A percentile compares a stretch with the other conserved stretches of the same genome.
phyloP scores from a whole-genome alignment of 2,113 vertebrate genomes.

The Geococcyx californianus region DNA sequence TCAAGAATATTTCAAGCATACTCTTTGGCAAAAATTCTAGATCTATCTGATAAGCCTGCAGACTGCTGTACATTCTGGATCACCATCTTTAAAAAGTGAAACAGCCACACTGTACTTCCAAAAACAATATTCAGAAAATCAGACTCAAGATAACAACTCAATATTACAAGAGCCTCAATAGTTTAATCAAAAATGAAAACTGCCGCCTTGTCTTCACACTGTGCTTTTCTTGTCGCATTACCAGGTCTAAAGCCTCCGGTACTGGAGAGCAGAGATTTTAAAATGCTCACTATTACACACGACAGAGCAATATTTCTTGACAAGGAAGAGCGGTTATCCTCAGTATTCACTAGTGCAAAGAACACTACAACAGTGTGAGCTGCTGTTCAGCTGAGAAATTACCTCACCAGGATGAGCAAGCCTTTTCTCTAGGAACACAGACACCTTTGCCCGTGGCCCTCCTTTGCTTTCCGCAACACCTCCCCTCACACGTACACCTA shows the following conservation, averaged over 20 bases:
- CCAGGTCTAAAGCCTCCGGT: neutral
- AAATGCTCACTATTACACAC: neutral
- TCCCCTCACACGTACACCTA: neutral
- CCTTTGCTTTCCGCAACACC: neutral
- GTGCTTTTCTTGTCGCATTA: slow-evolving; percentile 15
- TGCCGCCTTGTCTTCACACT: neutral
- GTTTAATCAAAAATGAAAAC: neutral
- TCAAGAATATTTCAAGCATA: neutral
- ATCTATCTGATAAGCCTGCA: slow-evolving; percentile 5
- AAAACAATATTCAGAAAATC: slow-evolving; percentile 25
- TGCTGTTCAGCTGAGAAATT: neutral
- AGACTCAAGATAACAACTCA: neutral
- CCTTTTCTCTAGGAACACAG: neutral
- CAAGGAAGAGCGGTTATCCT: neutral
- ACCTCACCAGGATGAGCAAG: neutral
- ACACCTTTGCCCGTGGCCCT: neutral
- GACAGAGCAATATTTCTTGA: neutral
- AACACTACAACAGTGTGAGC: neutral
- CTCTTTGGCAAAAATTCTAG: slow-evolving; percentile 12
- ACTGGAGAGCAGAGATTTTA: neutral
- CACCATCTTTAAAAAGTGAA: neutral
- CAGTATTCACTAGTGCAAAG: neutral
- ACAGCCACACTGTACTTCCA: neutral
- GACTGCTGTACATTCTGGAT: neutral
- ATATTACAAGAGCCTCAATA: neutral